phyloP scores from a whole-genome alignment of 2,113 vertebrate genomes.

The Typhlomys cinereus region DNA sequence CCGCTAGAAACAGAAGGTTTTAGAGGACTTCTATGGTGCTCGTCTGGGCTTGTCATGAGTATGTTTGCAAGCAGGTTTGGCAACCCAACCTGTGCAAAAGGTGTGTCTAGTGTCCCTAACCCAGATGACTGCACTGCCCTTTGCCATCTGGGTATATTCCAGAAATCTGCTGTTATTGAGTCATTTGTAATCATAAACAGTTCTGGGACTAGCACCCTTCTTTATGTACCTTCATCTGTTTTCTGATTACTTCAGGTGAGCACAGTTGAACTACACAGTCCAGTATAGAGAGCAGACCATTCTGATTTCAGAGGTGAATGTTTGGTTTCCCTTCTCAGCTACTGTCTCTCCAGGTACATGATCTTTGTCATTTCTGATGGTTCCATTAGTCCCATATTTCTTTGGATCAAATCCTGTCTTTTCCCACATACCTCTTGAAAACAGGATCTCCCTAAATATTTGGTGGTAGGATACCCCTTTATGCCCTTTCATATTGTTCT shows the following conservation, averaged over 20 bases:
- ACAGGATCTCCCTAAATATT: not conserved
- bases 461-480: not conserved
- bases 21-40: not conserved
- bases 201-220: not conserved
- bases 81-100: not conserved
- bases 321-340: not conserved
- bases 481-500: not conserved
- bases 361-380: not conserved
- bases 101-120: too few relatives aligned
- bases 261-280: not conserved
- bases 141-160: not conserved
- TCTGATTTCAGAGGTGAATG: not conserved
- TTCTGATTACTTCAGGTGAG: not conserved
- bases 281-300: not conserved
- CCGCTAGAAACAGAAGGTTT: not conserved
- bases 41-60: not conserved
- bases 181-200: not conserved
- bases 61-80: not conserved
- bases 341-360: not conserved
- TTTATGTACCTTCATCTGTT: not conserved
- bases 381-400: not conserved
- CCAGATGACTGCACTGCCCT: not conserved
- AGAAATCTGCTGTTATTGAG: not conserved
- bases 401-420: not conserved
- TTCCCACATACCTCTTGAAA: not conserved